phyloP scores from a whole-genome alignment of 2,888 invertebrate species.

The Patella depressa region DNA sequence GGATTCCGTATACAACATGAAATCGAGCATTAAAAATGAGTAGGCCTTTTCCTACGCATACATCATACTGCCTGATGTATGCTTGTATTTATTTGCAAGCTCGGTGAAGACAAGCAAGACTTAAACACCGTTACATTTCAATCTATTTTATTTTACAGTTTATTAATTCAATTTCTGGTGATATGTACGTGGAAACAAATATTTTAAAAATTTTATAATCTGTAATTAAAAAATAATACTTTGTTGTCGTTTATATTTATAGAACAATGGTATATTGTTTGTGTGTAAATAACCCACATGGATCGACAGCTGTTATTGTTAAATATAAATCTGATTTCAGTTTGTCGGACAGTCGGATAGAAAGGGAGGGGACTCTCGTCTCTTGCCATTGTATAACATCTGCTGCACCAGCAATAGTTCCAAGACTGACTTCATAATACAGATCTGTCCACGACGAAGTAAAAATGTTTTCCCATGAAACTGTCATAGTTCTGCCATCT shows the following conservation, averaged over 20 bases:
- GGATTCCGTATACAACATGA: no score
- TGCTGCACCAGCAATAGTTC: neutral
- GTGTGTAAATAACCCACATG: slow-evolving; percentile 3
- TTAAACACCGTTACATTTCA: no score
- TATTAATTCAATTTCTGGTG: no score
- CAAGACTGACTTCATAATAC: neutral
- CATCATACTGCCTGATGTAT: no score
- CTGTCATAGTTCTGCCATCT: neutral
- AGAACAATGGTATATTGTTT: neutral
- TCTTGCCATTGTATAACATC: slow-evolving; percentile 8
- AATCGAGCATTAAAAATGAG: no score
- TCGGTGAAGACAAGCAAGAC: no score
- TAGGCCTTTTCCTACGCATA: no score
- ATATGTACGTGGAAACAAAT: no score
- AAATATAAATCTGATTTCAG: neutral
- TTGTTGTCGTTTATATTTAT: neutral
- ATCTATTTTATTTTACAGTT: no score
- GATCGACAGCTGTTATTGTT: neutral
- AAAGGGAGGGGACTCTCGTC: neutral
- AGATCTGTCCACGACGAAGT: neutral
- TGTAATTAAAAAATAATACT: no score
- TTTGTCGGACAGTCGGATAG: neutral
- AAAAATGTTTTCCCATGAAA: neutral
- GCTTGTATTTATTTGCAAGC: no score
- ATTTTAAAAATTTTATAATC: no score